Percentiles rank a stretch among this genome's conserved stretches.
Conservation (phyloP, 2,888 invertebrate species). For the Eupithecia subfuscata region DNA sequence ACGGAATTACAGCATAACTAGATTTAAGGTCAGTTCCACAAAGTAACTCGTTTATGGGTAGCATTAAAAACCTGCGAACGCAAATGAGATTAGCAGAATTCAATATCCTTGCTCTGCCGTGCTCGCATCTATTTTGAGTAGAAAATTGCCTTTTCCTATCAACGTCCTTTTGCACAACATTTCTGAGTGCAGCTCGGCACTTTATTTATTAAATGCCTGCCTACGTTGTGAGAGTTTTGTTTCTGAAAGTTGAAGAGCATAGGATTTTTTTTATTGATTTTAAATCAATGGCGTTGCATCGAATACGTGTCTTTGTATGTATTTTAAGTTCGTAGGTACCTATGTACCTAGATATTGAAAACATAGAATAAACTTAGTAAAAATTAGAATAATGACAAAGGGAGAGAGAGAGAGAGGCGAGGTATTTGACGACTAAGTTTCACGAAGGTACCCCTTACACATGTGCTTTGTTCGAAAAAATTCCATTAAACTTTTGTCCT, state of each 20-base stretch:
- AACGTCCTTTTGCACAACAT: background rate
- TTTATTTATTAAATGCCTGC: background rate
- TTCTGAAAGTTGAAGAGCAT: background rate
- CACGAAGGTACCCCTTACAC: too few species aligned
- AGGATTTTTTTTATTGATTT: background rate
- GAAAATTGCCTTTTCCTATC: background rate
- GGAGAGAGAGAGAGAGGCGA: background rate
- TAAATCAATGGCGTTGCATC: background rate
- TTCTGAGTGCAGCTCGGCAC: background rate
- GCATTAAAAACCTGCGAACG: background rate
- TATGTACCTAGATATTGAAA: too few species aligned
- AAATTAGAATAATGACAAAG: background rate
- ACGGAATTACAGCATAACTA: background rate
- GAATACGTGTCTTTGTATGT: too few species aligned
- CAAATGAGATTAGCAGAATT: background rate
- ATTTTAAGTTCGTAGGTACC: too few species aligned
- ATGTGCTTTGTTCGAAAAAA: background rate
- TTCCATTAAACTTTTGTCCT: background rate
- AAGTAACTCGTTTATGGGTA: background rate
- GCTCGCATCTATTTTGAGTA: background rate
- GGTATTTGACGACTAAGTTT: background rate
- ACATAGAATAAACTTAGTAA: too few species aligned
- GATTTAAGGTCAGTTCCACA: background rate
- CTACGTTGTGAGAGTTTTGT: background rate
- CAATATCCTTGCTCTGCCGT: slow-evolving; percentile 1